Evolutionary conservation across 2,888 invertebrate genomes (phyloP).

Genomic region (Gasteruption jaculator): DNA sequence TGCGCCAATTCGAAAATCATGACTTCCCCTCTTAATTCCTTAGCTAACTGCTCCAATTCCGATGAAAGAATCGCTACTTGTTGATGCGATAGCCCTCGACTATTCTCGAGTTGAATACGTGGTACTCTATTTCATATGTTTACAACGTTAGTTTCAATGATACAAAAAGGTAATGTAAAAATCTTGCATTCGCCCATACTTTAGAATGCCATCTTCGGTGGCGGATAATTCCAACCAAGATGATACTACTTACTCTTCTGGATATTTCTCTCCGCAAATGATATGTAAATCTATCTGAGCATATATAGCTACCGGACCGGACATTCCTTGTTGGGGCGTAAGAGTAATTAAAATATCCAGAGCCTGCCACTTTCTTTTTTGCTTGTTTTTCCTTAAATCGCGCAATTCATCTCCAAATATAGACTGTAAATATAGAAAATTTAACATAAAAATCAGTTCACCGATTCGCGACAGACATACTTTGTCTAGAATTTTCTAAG

Average conservation of each 20-base stretch:
- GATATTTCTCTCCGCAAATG: conserved; percentile 72
- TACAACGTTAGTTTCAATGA: neutral
- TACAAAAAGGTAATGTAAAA: conserved; percentile 14
- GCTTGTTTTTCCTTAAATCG: conserved; percentile 60
- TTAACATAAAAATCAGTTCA: too few relatives aligned
- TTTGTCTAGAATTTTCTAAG: too few relatives aligned
- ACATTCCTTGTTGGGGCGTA: conserved; percentile 72
- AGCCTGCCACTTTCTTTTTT: conserved; percentile 68
- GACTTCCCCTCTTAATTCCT: conserved; percentile 67
- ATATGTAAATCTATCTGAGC: conserved; percentile 74
- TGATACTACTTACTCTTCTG: conserved; percentile 64
- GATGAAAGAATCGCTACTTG: conserved; percentile 60
- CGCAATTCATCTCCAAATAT: conserved; percentile 71
- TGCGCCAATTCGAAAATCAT: conserved; percentile 84
- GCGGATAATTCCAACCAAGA: too few relatives aligned
- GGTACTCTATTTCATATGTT: conserved; percentile 58
- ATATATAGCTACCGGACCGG: conserved; percentile 62
- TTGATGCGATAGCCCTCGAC: conserved; percentile 74
- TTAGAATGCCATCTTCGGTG: neutral
- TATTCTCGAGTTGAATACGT: conserved; percentile 65
- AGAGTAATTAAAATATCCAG: conserved; percentile 71
- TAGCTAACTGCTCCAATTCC: conserved; percentile 60
- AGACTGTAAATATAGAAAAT: conserved; percentile 55
- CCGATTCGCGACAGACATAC: too few relatives aligned
- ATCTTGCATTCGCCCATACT: neutral